Evolutionary conservation across 2,797 vertebrate species (phyloP).

Genomic region (Dicrostonyx torquatus): DNA sequence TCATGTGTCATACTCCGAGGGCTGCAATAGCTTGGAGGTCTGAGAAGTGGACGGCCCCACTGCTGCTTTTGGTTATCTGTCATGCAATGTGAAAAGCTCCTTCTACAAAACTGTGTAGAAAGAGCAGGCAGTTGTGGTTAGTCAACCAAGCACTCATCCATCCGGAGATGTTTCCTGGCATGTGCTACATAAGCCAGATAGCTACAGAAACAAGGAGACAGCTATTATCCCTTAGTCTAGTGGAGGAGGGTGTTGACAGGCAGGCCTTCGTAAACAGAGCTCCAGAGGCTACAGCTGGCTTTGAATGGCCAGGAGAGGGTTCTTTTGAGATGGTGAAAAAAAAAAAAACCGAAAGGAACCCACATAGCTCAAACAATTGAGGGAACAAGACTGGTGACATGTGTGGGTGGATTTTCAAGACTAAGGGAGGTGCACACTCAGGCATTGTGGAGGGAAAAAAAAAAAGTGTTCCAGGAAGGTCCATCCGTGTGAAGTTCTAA

Average conservation of each 20-base stretch:
- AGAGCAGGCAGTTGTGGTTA: neutral
- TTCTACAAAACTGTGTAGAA: neutral
- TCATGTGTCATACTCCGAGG: neutral
- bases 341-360: neutral
- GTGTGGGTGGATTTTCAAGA: neutral
- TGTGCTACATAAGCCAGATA: neutral
- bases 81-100: neutral
- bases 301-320: neutral
- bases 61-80: neutral
- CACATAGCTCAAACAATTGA: neutral
- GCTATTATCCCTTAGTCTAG: neutral
- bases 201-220: neutral
- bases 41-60: neutral
- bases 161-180: neutral
- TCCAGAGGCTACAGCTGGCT: neutral
- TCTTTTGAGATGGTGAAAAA: neutral
- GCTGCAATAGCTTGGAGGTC: neutral
- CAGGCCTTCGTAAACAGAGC: neutral
- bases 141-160: neutral
- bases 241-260: rapidly evolving
- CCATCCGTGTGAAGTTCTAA: neutral
- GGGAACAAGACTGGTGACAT: neutral
- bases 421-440: neutral
- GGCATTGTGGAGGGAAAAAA: neutral
- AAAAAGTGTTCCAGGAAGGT: neutral